phyloP scores from a whole-genome alignment of 1,140 invertebrate genomes.

The Luehdorfia chinensis region DNA sequence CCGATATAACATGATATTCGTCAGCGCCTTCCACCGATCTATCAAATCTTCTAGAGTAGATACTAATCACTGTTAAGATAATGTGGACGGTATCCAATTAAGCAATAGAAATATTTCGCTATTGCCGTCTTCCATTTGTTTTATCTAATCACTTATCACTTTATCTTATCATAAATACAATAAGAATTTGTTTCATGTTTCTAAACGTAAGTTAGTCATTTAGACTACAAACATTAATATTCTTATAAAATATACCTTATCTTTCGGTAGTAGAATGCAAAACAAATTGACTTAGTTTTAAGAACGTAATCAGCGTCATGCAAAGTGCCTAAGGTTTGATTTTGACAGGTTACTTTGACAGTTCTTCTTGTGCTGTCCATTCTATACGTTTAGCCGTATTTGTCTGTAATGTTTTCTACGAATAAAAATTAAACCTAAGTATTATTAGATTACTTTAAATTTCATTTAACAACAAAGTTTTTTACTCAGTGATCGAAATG shows the following conservation, averaged over 20 bases:
- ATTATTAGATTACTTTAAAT: no score
- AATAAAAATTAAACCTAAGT: no score
- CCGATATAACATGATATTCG: background rate
- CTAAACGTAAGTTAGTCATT: background rate
- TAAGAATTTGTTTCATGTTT: background rate
- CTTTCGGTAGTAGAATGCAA: background rate
- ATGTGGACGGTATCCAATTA: background rate
- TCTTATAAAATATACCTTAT: slow-evolving; percentile 4
- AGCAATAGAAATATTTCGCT: background rate
- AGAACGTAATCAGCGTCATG: no score
- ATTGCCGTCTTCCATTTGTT: background rate
- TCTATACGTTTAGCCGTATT: no score
- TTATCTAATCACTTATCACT: slow-evolving; percentile 3
- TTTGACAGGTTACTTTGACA: background rate
- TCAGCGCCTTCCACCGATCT: background rate
- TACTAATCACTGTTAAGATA: background rate
- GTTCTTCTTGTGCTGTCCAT: slow-evolving; percentile 12
- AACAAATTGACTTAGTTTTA: no score
- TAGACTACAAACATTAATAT: background rate
- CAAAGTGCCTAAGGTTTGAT: background rate
- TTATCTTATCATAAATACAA: slow-evolving; percentile 13
- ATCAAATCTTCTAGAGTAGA: background rate
- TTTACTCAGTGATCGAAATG: slow-evolving; percentile 58
- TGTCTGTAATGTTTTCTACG: no score
- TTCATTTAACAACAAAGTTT: no score